Evolutionary conservation across 2,113 vertebrate genomes (phyloP), one percentile per base, ranked within the genome.

Genomic region (Neolamprologus falcicula): DNA sequence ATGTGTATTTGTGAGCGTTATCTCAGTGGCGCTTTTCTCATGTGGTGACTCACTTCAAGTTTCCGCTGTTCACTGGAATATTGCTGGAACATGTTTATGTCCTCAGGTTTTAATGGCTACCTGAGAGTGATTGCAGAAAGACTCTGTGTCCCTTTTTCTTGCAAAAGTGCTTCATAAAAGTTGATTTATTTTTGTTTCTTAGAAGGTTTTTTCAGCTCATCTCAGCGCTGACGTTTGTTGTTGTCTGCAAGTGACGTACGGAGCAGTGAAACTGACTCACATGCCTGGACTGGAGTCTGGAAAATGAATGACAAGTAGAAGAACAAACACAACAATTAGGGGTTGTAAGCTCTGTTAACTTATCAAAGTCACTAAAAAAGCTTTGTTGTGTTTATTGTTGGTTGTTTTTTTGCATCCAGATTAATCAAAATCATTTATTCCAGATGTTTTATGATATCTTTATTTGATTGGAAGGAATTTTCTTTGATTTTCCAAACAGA

Each of bases 21-120:
- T 92, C 87, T 90, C 80, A 54, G 26, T 52, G 13, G 37, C 55
- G 61, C 89, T 82, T 82, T 85, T 90, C 57, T 88, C 80, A 86
- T 59, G 59, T 14, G n/a, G 84, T 94, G 93, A 95, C 86, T 95
- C 93, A 95, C 7, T 4, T 42, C 89, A 93, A 63, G 37, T 92
- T 95, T 94, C 89, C 86, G 82, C 91, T 95, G 90, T 95, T 95
- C 93, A 94, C 93, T 89, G 89, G 93, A 94, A 94, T 87, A 89
- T 92, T 61, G 63, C 92, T 92, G 93, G 94, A 94, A 92, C 90
- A 87, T 91, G 89, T 94, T 93, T 94, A 93, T 37, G 89, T 92
- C 89, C 90, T 92, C 54, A 87, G 85, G 85, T 92, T 93, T 93
- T 93, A 93, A 95, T 93, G 76, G 90, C 88, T 94, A 94, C 94